A percentile compares a stretch with the other conserved stretches of the same genome.
Evolutionary conservation across 2,888 invertebrate species (phyloP).

Genomic region (Drosophila anomalata): DNA sequence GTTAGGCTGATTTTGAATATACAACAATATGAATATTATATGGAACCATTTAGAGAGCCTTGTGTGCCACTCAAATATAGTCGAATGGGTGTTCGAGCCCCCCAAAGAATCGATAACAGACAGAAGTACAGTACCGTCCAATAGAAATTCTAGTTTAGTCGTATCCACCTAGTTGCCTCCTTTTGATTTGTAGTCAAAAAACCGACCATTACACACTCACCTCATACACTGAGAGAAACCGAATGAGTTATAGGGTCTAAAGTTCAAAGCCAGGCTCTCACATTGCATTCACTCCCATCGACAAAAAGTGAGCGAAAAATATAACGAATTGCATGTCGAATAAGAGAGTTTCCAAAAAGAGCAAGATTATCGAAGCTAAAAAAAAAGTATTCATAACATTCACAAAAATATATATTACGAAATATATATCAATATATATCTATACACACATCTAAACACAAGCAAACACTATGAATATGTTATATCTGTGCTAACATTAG

Average conservation of each 20-base stretch:
- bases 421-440: constrained; percentile 18
- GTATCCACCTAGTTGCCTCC: constrained; percentile 51
- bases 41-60: constrained; percentile 19
- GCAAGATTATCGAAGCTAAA: constrained; percentile 18
- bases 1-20: constrained; percentile 34
- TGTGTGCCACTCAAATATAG: constrained; percentile 8
- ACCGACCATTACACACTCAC: constrained; percentile 14
- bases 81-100: constrained; percentile 21
- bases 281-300: constrained; percentile 24
- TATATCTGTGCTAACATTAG: constrained; percentile 54
- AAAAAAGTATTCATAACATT: constrained; percentile 23
- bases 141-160: constrained; percentile 53
- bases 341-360: constrained; percentile 13
- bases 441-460: constrained; percentile 39
- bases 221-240: constrained; percentile 22
- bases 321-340: constrained; percentile 30
- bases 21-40: constrained; percentile 2
- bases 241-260: constrained; percentile 1
- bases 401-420: constrained; percentile 21
- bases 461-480: constrained; percentile 52
- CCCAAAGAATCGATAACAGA: constrained; percentile 22
- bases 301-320: constrained; percentile 24
- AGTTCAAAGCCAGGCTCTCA: constrained; percentile 9
- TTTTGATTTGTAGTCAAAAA: constrained; percentile 57
- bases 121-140: constrained; percentile 69